Conservation (phyloP, 2,888 invertebrate genomes). For the Eretmocerus hayati region DNA sequence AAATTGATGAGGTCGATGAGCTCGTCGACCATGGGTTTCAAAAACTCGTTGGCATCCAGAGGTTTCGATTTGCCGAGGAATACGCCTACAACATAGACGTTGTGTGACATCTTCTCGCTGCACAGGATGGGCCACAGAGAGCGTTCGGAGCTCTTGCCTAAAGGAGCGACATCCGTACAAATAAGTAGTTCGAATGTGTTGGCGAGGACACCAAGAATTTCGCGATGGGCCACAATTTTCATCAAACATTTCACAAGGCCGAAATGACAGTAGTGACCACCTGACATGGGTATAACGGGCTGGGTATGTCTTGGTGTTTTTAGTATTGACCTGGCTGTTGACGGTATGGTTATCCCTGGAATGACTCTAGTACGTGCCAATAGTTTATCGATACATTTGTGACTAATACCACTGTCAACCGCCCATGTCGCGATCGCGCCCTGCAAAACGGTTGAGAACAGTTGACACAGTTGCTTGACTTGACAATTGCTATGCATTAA, state of each 20-base stretch:
- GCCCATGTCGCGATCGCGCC: too few species aligned
- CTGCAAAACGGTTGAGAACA: too few species aligned
- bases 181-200: not conserved
- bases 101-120: not conserved
- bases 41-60: not conserved
- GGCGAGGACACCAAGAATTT: not conserved
- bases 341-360: too few species aligned
- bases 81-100: not conserved
- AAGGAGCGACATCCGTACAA: not conserved
- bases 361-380: too few species aligned
- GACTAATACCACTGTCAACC: too few species aligned
- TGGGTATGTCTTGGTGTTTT: not conserved
- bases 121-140: not conserved
- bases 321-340: not conserved
- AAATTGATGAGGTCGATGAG: not conserved
- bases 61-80: not conserved
- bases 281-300: not conserved
- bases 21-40: not conserved
- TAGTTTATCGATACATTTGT: too few species aligned
- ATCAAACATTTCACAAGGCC: not conserved
- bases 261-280: constrained; percentile 1
- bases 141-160: not conserved
- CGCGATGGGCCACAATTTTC: not conserved
- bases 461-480: too few species aligned
- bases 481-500: too few species aligned